phyloP scores from a whole-genome alignment of 2,888 invertebrate species.

The Formica aserva region DNA sequence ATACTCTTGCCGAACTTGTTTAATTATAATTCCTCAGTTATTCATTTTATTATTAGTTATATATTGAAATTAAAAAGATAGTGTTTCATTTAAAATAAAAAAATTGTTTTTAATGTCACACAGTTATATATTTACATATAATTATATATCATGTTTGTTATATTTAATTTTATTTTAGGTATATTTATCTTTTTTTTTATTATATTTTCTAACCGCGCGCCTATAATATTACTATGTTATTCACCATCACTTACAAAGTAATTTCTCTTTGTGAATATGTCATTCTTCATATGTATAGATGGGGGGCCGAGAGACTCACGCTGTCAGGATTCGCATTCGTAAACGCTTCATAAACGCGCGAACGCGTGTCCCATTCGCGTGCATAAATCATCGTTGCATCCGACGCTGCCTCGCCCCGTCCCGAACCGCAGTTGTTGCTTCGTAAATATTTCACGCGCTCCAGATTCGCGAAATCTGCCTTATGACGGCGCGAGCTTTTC shows the following conservation, averaged over 20 bases:
- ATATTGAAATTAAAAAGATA: neutral
- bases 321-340: slow-evolving; percentile 7
- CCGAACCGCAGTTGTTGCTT: neutral
- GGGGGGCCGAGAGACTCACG: neutral
- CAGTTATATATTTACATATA: neutral
- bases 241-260: neutral
- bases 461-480: slow-evolving; percentile 54
- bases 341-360: slow-evolving; percentile 40
- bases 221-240: neutral
- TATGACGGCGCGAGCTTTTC: slow-evolving; percentile 50
- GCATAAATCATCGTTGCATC: slow-evolving; percentile 64
- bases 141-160: neutral
- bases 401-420: neutral
- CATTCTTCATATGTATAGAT: neutral
- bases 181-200: neutral
- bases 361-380: slow-evolving; percentile 28
- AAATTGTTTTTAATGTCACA: neutral
- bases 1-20: neutral
- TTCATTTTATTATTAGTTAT: neutral
- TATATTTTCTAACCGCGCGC: neutral
- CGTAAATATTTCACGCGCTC: slow-evolving; percentile 68
- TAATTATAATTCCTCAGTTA: neutral
- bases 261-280: neutral
- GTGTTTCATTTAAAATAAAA: neutral
- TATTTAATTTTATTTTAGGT: neutral